phyloP scores from a whole-genome alignment of 2,113 vertebrate genomes.

The Scalopus aquaticus region DNA sequence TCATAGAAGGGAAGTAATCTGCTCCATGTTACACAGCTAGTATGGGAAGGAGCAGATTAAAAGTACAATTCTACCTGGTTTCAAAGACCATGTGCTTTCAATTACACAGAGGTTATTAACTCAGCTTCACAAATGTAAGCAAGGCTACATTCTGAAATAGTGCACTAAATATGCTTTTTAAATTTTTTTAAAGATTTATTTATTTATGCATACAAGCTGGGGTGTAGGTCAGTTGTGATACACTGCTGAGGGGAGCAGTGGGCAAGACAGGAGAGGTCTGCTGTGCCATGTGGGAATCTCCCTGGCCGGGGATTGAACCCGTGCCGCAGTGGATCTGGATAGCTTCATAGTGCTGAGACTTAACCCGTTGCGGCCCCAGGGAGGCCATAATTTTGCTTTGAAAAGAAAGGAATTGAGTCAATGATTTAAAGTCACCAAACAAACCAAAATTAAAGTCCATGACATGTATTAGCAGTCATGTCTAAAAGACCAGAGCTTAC shows the following conservation, averaged over 20 bases:
- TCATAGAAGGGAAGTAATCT: not conserved
- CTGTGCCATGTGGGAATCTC: too few relatives aligned
- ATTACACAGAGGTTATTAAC: not conserved
- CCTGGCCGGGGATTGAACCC: too few relatives aligned
- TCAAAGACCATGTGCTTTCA: not conserved
- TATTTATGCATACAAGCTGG: too few relatives aligned
- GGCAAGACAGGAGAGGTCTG: too few relatives aligned
- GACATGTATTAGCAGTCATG: not conserved
- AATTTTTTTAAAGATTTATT: too few relatives aligned
- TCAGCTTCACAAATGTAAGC: not conserved
- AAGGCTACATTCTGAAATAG: not conserved
- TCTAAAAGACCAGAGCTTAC: not conserved
- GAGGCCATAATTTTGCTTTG: conserved; percentile 27
- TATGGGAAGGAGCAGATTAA: not conserved
- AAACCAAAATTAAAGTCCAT: not conserved
- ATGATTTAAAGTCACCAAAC: not conserved
- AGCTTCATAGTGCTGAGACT: too few relatives aligned
- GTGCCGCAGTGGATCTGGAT: too few relatives aligned
- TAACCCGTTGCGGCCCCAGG: too few relatives aligned
- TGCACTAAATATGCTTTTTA: not conserved
- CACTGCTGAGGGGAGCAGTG: too few relatives aligned
- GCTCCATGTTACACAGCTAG: not conserved
- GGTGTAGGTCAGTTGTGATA: too few relatives aligned
- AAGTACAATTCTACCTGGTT: not conserved
- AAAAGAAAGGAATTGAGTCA: not conserved